phyloP scores from a whole-genome alignment of 2,113 vertebrate genomes.

The Dicaeum eximium region DNA sequence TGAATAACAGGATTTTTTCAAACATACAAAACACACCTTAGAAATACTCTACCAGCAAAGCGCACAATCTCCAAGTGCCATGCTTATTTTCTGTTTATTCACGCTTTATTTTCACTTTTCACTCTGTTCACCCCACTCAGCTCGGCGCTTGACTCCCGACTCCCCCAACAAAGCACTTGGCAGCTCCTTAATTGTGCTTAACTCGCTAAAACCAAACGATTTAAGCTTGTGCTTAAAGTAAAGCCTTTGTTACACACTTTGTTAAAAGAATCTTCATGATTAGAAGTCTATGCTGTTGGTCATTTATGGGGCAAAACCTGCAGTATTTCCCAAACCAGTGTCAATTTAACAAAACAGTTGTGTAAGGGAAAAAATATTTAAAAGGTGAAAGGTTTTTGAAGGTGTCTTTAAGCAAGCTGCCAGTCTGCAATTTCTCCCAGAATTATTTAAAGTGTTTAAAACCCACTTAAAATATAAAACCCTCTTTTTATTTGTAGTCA shows the following conservation, averaged over 20 bases:
- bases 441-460: not conserved
- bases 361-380: not conserved
- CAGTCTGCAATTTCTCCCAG: not conserved
- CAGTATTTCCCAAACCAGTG: not conserved
- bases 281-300: not conserved
- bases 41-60: conserved; percentile 33
- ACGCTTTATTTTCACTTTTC: not conserved
- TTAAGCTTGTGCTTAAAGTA: not conserved
- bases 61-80: not conserved
- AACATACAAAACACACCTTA: conserved; percentile 38
- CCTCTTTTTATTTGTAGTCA: not conserved
- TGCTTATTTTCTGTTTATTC: conserved; percentile 9
- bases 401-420: not conserved
- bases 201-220: not conserved
- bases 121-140: not conserved
- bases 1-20: conserved; percentile 34
- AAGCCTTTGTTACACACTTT: not conserved
- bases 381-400: not conserved
- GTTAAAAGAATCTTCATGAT: not conserved
- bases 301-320: not conserved
- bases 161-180: not conserved
- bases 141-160: not conserved
- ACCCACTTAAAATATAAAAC: not conserved
- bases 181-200: not conserved
- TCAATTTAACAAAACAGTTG: not conserved